These are phyloP conservation scores for Venturia canescens DNA, from an alignment of 1,140 invertebrate genomes.

Conservation along the genomic window DNA sequence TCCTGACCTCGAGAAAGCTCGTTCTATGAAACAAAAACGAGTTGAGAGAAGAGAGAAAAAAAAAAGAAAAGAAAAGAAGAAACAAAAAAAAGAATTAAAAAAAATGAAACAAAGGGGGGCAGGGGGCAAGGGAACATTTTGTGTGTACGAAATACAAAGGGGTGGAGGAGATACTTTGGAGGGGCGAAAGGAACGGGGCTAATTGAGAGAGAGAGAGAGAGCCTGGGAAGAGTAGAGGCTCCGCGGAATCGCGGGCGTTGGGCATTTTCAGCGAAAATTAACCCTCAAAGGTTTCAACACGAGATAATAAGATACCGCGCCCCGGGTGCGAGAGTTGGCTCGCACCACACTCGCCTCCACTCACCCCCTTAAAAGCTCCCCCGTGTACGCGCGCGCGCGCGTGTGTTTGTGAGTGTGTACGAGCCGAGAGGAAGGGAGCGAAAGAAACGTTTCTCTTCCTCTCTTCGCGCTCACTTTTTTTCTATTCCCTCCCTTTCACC, in stretches of 20 bases:
- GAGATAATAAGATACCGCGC: conserved; percentile 53
- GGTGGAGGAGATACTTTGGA: background rate
- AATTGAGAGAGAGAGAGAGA: conserved; percentile 31
- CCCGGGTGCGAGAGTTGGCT: conserved; percentile 46
- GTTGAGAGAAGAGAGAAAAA: no score
- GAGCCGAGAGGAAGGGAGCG: background rate
- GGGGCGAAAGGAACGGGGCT: conserved; percentile 1
- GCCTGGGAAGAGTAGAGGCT: conserved; percentile 17
- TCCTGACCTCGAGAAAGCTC: no score
- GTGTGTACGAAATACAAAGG: conserved; percentile 1
- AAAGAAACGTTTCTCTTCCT: background rate
- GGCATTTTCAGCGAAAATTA: conserved; percentile 50
- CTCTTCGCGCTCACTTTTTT: no score
- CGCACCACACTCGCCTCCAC: conserved; percentile 19
- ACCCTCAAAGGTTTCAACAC: conserved; percentile 22
- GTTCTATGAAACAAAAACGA: no score
- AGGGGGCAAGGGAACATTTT: background rate
- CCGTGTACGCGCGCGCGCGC: no score
- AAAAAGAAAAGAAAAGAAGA: background rate
- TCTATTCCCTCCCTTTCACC: background rate
- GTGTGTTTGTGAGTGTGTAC: no score
- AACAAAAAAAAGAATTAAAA: background rate
- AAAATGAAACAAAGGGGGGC: background rate
- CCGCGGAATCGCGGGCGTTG: conserved; percentile 23
- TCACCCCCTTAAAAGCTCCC: background rate